These are phyloP conservation scores for Girardia tigrina DNA, from an alignment of 2,888 invertebrate genomes.

Conservation along the genomic window DNA sequence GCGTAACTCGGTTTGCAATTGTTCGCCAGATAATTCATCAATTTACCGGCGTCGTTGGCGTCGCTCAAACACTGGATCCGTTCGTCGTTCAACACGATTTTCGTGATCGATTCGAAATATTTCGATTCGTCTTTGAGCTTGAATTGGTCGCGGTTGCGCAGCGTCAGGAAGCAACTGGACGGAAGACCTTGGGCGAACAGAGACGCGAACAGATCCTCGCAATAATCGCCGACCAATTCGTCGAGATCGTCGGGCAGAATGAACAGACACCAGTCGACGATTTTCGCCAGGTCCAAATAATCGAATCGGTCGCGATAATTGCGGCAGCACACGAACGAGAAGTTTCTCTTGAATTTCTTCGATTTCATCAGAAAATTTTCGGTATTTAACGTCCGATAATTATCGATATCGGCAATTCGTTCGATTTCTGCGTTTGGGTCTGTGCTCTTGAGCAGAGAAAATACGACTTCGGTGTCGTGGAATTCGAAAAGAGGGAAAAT, in stretches of 20 bases:
- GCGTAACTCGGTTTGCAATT: neutral
- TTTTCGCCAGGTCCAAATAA: slow-evolving; percentile 17
- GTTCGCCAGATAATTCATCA: neutral
- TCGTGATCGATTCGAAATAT: neutral
- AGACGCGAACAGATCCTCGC: neutral
- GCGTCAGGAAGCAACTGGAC: neutral
- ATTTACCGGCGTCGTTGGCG: neutral
- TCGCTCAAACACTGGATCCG: neutral
- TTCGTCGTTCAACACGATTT: neutral
- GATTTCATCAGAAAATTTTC: neutral
- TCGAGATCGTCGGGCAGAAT: slow-evolving; percentile 1
- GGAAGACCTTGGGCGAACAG: neutral
- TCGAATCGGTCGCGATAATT: neutral
- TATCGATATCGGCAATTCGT: neutral
- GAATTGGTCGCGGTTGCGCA: neutral
- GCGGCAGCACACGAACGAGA: neutral
- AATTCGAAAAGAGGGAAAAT: neutral
- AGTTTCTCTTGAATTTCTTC: neutral
- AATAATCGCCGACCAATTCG: slow-evolving; percentile 9
- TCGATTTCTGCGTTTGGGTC: neutral
- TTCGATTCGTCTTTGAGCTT: neutral
- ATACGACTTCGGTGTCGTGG: neutral
- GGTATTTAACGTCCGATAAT: neutral
- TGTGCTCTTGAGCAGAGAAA: neutral
- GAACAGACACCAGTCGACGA: neutral